A percentile compares a stretch with the other conserved stretches of the same genome.
Evolutionary conservation across 2,113 vertebrate species (phyloP).

Genomic region (Nettapus auritus): DNA sequence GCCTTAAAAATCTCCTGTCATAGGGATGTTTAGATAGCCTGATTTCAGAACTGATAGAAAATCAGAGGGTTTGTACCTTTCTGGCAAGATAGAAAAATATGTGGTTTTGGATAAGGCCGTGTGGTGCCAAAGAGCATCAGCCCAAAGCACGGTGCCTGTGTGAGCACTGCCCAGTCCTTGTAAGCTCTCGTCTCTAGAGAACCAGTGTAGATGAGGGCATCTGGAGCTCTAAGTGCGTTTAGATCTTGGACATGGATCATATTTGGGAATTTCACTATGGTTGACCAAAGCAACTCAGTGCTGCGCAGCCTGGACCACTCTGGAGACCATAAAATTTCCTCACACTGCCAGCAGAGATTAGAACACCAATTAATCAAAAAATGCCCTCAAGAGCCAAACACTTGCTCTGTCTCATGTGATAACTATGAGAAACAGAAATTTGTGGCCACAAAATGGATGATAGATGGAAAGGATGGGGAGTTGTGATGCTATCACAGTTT

Average conservation of each 20-base stretch:
- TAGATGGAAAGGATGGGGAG: background rate
- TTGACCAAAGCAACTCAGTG: background rate
- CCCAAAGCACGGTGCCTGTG: background rate
- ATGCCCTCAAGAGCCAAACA: background rate
- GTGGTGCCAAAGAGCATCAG: background rate
- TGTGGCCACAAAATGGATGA: background rate
- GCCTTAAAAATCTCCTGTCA: background rate
- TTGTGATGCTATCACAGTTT: background rate
- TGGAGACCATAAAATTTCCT: background rate
- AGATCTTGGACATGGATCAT: background rate
- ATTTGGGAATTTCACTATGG: background rate
- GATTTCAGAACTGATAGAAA: background rate
- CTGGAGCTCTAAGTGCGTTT: background rate
- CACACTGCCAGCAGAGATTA: background rate
- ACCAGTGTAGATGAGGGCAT: background rate
- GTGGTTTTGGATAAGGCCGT: rapidly evolving
- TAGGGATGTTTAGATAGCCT: background rate
- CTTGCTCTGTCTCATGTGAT: background rate
- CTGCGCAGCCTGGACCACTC: background rate
- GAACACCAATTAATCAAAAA: background rate
- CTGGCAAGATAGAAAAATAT: background rate
- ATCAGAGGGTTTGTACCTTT: background rate
- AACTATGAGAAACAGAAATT: background rate
- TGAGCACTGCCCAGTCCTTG: background rate
- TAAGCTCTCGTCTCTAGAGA: background rate